Conservation (phyloP, 2,797 vertebrate genomes). For the Lemur catta region DNA sequence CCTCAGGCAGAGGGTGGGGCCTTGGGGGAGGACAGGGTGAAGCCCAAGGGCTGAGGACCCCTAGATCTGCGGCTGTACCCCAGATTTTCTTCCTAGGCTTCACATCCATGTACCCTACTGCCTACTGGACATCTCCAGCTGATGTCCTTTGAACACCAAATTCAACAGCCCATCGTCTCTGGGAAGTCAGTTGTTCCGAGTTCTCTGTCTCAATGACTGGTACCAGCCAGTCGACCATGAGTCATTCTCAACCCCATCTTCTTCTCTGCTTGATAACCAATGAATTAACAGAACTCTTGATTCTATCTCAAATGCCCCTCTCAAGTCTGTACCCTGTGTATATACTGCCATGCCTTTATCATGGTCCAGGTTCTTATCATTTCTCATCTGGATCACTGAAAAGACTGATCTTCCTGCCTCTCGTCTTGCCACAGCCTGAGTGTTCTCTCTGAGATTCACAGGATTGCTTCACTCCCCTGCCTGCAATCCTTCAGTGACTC, state of each 20-base stretch:
- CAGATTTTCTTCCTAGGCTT: background rate
- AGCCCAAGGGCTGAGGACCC: background rate
- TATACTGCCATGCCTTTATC: background rate
- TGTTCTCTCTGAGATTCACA: background rate
- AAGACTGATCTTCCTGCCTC: background rate
- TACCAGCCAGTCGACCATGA: background rate
- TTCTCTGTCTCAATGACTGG: background rate
- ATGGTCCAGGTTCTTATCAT: background rate
- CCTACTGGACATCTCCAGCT: background rate
- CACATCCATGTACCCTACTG: background rate
- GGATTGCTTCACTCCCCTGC: background rate
- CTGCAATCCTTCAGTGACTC: background rate
- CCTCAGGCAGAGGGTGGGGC: background rate
- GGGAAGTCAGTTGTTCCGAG: background rate
- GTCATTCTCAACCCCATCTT: background rate
- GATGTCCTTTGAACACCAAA: background rate
- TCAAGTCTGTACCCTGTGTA: background rate
- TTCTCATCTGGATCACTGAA: background rate
- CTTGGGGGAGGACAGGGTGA: background rate
- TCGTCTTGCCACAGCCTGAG: background rate
- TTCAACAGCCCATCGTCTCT: background rate
- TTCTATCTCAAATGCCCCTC: background rate
- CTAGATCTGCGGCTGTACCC: background rate
- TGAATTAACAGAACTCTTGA: background rate
- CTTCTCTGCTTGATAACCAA: background rate